Evolutionary conservation across 2,113 vertebrate species (phyloP), one percentile per base, ranked within the genome.

Genomic region (Thalassoma bifasciatum): DNA sequence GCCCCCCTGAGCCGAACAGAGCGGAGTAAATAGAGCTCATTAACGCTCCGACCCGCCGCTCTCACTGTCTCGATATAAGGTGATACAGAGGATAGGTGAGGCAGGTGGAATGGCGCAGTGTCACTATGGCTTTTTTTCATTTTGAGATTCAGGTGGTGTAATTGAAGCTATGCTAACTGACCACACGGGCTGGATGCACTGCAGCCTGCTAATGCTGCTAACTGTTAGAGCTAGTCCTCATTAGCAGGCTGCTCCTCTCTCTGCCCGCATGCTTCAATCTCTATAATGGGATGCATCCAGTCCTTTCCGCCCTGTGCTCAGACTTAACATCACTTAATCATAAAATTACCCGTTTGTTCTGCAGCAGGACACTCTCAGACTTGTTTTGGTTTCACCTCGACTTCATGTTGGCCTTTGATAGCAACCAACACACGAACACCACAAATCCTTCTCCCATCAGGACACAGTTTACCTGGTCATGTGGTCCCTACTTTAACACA

Each of bases 141-240:
- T 5, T 17, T 10, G 1, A 5, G 22, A 44, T 11, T 26, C 0
- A 1, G 10, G 40, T 17, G 7, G 19, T 10, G 47, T 8, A 66
- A 23, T 7, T 1, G 8, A 50, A 69, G 65, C 46, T 61, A 38
- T 26, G 24, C 65, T 68, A 63, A 57, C 51, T 42, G 7, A 19
- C 46, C n/a, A 49, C n/a, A 2, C 24, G 10, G 40, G 3, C 51
- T 12, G 14, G 4, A 3, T 22, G n/a, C 30, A 30, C 30, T 10
- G 54, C 34, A 51, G 74, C 34, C 30, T 63, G 83, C 77, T 82
- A 80, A 38, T 54, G 38, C 13, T 49, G 85, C 80, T 90, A 85
- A 64, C 38, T n/a, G 10, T 8, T 17, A 1, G 14, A 42, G 86
- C 82, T 86, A 81, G 17, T 10, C 16, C 19, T 2, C 12, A 10